Evolutionary conservation across 1,140 invertebrate genomes (phyloP), one percentile per base, ranked within the genome.

Genomic region (Ptiloglossa arizonensis): DNA sequence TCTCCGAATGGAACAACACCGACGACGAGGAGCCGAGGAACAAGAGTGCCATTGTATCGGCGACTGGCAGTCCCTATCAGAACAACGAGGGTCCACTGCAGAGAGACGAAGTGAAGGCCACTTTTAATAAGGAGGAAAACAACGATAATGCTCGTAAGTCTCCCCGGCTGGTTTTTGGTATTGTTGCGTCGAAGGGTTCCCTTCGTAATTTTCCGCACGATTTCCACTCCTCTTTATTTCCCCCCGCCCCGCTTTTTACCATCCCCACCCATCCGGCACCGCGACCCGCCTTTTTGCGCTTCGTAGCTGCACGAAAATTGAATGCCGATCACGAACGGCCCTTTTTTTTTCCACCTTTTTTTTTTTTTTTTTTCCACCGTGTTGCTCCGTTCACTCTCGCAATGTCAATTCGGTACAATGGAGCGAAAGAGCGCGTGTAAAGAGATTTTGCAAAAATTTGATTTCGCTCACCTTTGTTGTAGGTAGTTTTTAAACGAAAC

Each of bases 1-100:
- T 94, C 75, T 94, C 95, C 29, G 91, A 93, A 74, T 95, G 95
- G 78, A 96, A 96, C 93, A 95, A 95, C 88, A 95, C 94, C 29
- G 95, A 95, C 68, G 95, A 96, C 73, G 93, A 94, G 73, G 93
- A 94, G 60, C 88, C 88, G 57, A 93, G 92, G 88, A 93, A 94
- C 83, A 93, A 89, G 81, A 92, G 93, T 52, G 88, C 82, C 73
- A 88, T 89, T 80, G 85, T 87, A 67, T 80, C 83, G 60, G 89
- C 89, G 29, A 91, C 90, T 57, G 90, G 87, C 79, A 90, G 89
- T 81, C 89, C 91, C 73, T 91, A 91, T 87, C 90, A 90, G 83
- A 90, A 89, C 82, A 93, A 92, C 80, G 95, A 95, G 87, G 94
- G 95, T 93, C 94, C 95, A 75, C 89, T 95, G 81, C 95, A 96